These are phyloP conservation scores for Tenthredo distinguenda DNA, from an alignment of 2,888 invertebrate genomes.

Conservation along the genomic window DNA sequence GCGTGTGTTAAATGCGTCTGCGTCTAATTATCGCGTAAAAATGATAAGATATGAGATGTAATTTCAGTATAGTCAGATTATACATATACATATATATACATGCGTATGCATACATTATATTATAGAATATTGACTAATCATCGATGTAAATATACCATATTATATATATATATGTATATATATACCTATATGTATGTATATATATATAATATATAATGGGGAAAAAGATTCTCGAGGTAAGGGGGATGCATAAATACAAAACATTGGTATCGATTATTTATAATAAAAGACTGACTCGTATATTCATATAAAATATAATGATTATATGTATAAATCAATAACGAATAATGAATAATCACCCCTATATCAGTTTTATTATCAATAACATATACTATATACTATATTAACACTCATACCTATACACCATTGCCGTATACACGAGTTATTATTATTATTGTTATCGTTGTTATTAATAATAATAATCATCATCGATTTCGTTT, in stretches of 20 bases:
- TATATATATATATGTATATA: not conserved
- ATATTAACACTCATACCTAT: no score
- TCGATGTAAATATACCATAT: slow-evolving; percentile 3
- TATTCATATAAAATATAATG: not conserved
- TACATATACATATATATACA: not conserved
- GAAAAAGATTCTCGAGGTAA: not conserved
- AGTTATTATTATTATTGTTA: not conserved
- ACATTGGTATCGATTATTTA: slow-evolving; percentile 15
- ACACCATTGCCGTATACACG: no score
- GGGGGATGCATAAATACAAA: not conserved
- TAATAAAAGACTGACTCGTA: slow-evolving; percentile 12
- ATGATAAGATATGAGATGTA: not conserved
- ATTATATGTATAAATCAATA: not conserved
- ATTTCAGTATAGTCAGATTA: not conserved
- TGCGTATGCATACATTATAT: not conserved
- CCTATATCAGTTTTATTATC: no score
- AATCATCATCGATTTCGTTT: not conserved
- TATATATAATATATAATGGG: not conserved
- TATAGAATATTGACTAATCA: not conserved
- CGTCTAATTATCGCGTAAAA: not conserved
- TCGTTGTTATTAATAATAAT: not conserved
- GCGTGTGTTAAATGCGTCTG: not conserved
- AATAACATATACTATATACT: no score
- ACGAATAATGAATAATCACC: no score
- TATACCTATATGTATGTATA: not conserved